Evolutionary conservation across 2,888 invertebrate species (phyloP), one percentile per base, ranked within the genome.

Genomic region (Baronia brevicornis): DNA sequence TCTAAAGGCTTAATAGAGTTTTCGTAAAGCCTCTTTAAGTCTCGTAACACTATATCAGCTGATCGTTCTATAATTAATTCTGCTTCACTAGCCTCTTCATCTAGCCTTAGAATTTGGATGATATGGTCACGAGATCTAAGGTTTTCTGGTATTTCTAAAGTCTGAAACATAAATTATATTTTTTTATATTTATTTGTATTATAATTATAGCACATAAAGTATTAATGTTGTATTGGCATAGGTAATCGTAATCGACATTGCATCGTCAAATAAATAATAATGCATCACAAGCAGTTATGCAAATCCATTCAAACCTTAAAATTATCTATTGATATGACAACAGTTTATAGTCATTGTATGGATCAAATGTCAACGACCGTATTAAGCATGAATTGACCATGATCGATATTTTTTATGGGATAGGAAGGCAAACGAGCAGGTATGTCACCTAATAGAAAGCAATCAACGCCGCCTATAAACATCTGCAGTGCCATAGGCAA

Each of bases 1-100:
- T 97, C 97, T 54, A 97, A 78, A 1, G 96, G 96, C 68, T 95
- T 94, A 27, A 97, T 94, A 2, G 95, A 93, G 44, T 87, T 89
- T 66, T 95, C 95, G 54, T 95, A 95, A 30, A 94, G 85, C 56
- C 88, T 90, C 69, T 96, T 96, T 47, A 96, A 84, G 55, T 96
- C 95, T 48, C 91, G 90, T 14, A 96, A 87, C 12, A 95, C 89
- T 10, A 90, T 87, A 42, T 94, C 92, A 2, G 92, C 91, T 5
- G 91, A 89, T 73, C 88, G 90, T 36, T 91, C 89, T 19, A 92
- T 77, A 1, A 91, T 88, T 40, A 88, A 79, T 64, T 94, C 93
- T 10, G 86, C 86, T 49, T 90, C 89, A 50, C 90, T 85, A 20
- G 90, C 88, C 54, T 92, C 92, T 38, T 91, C 90, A 48, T 94